Conservation (phyloP, 2,888 invertebrate species). For the Agrotis exclamationis region DNA sequence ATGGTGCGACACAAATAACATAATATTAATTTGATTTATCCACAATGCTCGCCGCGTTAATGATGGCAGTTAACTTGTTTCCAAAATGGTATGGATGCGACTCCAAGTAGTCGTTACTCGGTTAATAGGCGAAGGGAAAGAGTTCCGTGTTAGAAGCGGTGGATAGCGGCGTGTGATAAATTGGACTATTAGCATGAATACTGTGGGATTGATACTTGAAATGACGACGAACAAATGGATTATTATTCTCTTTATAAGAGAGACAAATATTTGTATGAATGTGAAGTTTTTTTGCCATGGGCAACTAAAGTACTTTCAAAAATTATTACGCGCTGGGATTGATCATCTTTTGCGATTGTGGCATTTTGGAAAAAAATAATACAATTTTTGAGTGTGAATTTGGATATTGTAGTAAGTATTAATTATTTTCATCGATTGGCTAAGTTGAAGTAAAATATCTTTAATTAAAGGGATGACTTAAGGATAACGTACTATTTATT, state of each 20-base stretch:
- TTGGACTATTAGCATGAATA: constrained; percentile 61
- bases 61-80: constrained; percentile 66
- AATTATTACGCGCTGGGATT: too few relatives aligned
- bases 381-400: not conserved
- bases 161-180: constrained; percentile 57
- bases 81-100: constrained; percentile 64
- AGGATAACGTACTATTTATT: not conserved
- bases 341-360: too few relatives aligned
- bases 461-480: too few relatives aligned
- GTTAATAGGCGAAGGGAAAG: constrained; percentile 55
- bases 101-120: constrained; percentile 54
- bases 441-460: not conserved
- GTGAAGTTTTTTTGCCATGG: too few relatives aligned
- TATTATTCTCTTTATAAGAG: too few relatives aligned
- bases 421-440: constrained; percentile 17
- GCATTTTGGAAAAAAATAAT: too few relatives aligned
- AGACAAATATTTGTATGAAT: too few relatives aligned
- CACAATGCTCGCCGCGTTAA: constrained; percentile 63
- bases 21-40: constrained; percentile 74
- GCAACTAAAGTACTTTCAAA: too few relatives aligned
- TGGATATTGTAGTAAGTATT: constrained; percentile 10
- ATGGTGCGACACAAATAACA: constrained; percentile 51
- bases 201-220: constrained; percentile 31
- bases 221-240: not conserved
- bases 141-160: constrained; percentile 49